phyloP scores from a whole-genome alignment of 1,140 invertebrate genomes.

The Cotesia chilonis region DNA sequence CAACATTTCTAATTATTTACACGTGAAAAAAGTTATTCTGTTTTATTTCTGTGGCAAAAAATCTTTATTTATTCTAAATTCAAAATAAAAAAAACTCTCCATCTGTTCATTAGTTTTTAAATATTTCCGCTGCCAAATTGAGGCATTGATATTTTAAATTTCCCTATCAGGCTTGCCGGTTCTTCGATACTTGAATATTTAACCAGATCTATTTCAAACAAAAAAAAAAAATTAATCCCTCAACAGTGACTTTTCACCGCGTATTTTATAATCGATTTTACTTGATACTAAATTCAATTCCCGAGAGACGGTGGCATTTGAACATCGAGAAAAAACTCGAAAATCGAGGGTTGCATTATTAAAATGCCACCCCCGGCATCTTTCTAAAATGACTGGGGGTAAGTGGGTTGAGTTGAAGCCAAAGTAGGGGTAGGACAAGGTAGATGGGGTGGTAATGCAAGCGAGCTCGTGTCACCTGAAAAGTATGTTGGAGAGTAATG shows the following conservation, averaged over 20 bases:
- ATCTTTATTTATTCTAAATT: too few relatives aligned
- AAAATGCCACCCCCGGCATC: constrained; percentile 41
- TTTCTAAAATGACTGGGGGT: not conserved
- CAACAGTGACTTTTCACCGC: not conserved
- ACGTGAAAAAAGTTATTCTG: too few relatives aligned
- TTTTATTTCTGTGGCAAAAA: too few relatives aligned
- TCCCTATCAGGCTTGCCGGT: too few relatives aligned
- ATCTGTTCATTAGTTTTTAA: too few relatives aligned
- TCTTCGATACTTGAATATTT: too few relatives aligned
- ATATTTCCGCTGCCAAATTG: too few relatives aligned
- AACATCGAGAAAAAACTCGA: constrained; percentile 50
- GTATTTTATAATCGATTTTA: constrained; percentile 9
- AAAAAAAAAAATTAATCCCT: not conserved
- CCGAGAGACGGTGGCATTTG: constrained; percentile 43
- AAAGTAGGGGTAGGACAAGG: constrained; percentile 6
- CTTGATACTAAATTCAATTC: not conserved
- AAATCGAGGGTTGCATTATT: constrained; percentile 58
- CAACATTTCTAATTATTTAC: too few relatives aligned
- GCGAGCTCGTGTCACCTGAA: constrained; percentile 31
- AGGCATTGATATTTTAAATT: too few relatives aligned
- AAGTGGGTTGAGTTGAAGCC: not conserved
- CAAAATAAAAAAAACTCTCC: too few relatives aligned
- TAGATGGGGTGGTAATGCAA: not conserved
- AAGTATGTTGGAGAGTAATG: constrained; percentile 5
- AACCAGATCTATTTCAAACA: not conserved